Percentiles rank a stretch among this genome's conserved stretches.
phyloP scores from a whole-genome alignment of 1,140 invertebrate genomes.

The Trinorchestia longiramus region DNA sequence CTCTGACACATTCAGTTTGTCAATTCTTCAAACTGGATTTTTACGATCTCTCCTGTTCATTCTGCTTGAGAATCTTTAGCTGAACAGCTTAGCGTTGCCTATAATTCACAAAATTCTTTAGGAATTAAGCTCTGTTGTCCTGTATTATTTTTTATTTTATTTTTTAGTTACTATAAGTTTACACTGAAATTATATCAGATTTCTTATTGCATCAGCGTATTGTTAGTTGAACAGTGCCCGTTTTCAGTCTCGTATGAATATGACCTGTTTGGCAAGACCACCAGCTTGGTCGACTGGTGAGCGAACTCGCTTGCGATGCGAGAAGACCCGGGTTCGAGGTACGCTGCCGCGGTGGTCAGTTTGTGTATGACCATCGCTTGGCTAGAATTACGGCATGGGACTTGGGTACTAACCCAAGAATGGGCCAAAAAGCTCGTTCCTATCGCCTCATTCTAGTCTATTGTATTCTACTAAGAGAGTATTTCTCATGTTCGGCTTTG shows the following conservation, averaged over 20 bases:
- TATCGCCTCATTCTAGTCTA: neutral
- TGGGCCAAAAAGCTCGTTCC: too few species aligned
- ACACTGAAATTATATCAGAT: neutral
- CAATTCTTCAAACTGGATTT: neutral
- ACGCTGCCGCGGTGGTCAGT: too few species aligned
- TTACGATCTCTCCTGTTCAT: neutral
- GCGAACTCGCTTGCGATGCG: too few species aligned
- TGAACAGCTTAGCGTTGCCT: neutral
- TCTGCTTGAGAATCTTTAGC: neutral
- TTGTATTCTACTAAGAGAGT: neutral
- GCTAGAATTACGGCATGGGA: too few species aligned
- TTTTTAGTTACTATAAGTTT: neutral
- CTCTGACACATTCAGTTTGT: neutral
- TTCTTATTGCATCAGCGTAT: neutral
- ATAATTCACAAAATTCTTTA: neutral
- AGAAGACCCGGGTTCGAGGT: too few species aligned
- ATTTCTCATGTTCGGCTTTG: neutral
- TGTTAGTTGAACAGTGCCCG: neutral
- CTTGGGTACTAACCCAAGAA: too few species aligned
- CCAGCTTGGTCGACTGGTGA: too few species aligned
- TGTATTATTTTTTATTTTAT: neutral
- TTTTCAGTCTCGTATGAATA: neutral
- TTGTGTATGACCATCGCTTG: too few species aligned
- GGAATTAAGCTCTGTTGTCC: neutral
- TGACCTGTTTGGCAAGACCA: too few species aligned